A percentile compares a stretch with the other conserved stretches of the same genome.
Conservation (phyloP, 2,888 invertebrate species). For the Drosophila bunnanda region DNA sequence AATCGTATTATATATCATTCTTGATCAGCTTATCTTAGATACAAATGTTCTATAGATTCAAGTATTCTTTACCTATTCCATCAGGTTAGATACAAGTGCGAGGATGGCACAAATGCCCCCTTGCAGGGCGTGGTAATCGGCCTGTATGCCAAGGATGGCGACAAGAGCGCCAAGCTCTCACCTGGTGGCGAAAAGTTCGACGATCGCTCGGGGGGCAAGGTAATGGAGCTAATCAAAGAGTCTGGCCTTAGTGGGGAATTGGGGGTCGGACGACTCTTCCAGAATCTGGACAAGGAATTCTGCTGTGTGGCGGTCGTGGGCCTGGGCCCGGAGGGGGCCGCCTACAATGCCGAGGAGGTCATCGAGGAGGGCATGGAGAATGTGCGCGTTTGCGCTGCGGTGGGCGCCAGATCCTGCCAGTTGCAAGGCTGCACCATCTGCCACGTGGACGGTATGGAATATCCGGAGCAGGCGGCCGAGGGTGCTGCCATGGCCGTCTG, state of each 20-base stretch:
- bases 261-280: slow-evolving; percentile 56
- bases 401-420: slow-evolving; percentile 85
- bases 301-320: slow-evolving; percentile 87
- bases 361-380: slow-evolving; percentile 89
- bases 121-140: slow-evolving; percentile 85
- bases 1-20: too few relatives aligned
- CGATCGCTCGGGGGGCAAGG: slow-evolving; percentile 83
- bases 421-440: slow-evolving; percentile 85
- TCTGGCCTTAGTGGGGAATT: slow-evolving; percentile 41
- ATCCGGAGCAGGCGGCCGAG: slow-evolving; percentile 89
- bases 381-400: slow-evolving; percentile 88
- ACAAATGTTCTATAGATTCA: too few relatives aligned
- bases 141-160: slow-evolving; percentile 83
- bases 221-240: slow-evolving; percentile 83
- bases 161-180: slow-evolving; percentile 82
- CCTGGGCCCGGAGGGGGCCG: slow-evolving; percentile 87
- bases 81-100: slow-evolving; percentile 47
- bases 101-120: slow-evolving; percentile 26
- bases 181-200: slow-evolving; percentile 84
- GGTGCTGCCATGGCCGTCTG: slow-evolving; percentile 87
- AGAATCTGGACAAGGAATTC: slow-evolving; percentile 64
- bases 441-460: slow-evolving; percentile 87
- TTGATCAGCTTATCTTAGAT: too few relatives aligned
- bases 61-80: background rate
- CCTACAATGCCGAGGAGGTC: slow-evolving; percentile 87